Evolutionary conservation across 2,888 invertebrate genomes (phyloP).

Genomic region (Polylopha cassiicola): DNA sequence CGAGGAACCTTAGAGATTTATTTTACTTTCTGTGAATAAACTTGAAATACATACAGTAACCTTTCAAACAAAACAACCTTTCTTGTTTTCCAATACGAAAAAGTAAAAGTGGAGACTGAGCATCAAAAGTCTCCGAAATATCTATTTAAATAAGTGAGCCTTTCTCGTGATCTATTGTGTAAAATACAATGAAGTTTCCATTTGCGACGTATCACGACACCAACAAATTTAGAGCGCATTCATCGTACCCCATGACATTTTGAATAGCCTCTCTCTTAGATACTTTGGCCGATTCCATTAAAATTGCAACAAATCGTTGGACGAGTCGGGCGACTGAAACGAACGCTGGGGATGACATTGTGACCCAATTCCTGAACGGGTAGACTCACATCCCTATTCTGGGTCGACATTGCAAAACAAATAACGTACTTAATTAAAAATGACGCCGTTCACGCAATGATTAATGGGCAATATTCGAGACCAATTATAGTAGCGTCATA

Average conservation of each 20-base stretch:
- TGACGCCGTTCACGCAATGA: not conserved
- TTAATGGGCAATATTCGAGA: no score
- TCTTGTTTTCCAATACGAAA: no score
- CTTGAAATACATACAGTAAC: no score
- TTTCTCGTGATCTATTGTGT: not conserved
- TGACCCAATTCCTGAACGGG: constrained; percentile 47
- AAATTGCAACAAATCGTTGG: constrained; percentile 35
- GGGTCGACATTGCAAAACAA: not conserved
- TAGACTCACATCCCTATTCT: constrained; percentile 12
- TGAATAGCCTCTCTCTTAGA: constrained; percentile 28
- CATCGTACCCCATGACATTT: constrained; percentile 30
- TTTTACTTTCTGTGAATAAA: no score
- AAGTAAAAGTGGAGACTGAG: no score
- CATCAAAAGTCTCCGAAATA: no score
- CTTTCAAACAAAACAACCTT: no score
- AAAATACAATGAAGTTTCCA: constrained; percentile 7
- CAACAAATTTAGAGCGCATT: constrained; percentile 18
- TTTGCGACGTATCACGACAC: constrained; percentile 1
- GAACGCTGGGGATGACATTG: constrained; percentile 47
- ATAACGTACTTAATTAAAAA: constrained; percentile 7
- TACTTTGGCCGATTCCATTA: constrained; percentile 13
- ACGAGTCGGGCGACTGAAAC: constrained; percentile 38
- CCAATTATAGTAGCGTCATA: no score
- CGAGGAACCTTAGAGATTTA: no score
- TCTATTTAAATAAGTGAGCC: no score